Base-by-base conservation (phyloP, 92 coral and sea anemone species). In the Epizoanthus rinbou region DNA sequence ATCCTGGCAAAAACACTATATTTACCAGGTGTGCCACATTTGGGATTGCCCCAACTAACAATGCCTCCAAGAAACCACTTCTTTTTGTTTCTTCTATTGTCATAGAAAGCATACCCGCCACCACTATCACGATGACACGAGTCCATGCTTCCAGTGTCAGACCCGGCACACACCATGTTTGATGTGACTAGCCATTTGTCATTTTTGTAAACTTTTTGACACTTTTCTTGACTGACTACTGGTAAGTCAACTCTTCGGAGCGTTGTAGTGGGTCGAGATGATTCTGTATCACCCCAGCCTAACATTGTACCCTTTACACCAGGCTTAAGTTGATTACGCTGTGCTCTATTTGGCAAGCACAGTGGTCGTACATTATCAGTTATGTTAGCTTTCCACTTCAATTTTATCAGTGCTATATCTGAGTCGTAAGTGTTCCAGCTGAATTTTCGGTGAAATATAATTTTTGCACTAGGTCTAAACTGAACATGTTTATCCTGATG, bases 121-220 rank as follows among this genome's bases (percentile, higher is more conserved):
- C 99, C 99, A 80, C 99, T 96, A 57, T 96, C 99, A 63, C 90
- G 60, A n/a, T 88, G 80, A 47, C 98, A 94, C 2, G 98, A 88
- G 84, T 94, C 99, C 59, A 76, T 90, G 0, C 80, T 73, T 17
- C 79, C 74, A 7, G 28, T 18, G 24, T 88, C 84, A 75, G 81
- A 85, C 15, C 99, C 99, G 22, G 99, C 99, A 86, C 99, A 96
- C 7, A 96, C 89, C 99, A 96, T 96, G 73, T 94, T 96, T 16
- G 92, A 67, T 8, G 98, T 96, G 16, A 96, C 99, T n/a, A 87
- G 89, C 91, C 95, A 95, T 3, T 85, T 79, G 37, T 92, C 91
- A 50, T 70, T 79, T 67, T 89, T 81, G 78, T 91, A 95, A 14
- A 91, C 88, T 16, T 85, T 85, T 85, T 86, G 82, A 76, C 98